Conservation (phyloP, 1,140 invertebrate genomes). For the Argopecten irradians region DNA sequence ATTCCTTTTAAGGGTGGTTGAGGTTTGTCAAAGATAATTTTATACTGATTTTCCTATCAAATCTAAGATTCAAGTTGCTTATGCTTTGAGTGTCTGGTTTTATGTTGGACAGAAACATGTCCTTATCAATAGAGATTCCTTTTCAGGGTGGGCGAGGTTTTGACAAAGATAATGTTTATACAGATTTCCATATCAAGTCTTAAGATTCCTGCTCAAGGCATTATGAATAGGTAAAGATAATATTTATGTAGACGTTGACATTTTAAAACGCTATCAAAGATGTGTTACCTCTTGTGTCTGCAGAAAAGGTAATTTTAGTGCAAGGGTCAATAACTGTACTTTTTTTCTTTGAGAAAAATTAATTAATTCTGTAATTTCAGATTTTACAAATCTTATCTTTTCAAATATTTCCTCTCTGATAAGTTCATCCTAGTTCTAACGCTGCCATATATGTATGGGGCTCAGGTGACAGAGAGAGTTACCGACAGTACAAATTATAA, state of each 20-base stretch:
- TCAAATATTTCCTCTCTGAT: neutral
- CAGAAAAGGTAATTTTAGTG: neutral
- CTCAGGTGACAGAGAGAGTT: neutral
- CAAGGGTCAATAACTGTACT: neutral
- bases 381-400: neutral
- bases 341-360: neutral
- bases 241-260: neutral
- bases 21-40: conserved; percentile 10
- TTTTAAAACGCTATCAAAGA: neutral
- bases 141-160: neutral
- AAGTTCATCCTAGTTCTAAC: neutral
- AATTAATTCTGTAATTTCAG: neutral
- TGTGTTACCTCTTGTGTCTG: neutral
- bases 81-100: neutral
- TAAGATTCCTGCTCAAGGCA: neutral
- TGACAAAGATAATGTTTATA: conserved; percentile 19
- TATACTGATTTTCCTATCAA: neutral
- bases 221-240: neutral
- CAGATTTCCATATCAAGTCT: neutral
- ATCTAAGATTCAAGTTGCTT: neutral
- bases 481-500: neutral
- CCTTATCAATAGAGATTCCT: neutral
- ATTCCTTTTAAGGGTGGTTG: neutral
- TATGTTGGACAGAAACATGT: neutral
- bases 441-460: neutral